A percentile compares a stretch with the other conserved stretches of the same genome.
Evolutionary conservation across 2,888 invertebrate genomes (phyloP).

Genomic region (Heteromurus nitidus): DNA sequence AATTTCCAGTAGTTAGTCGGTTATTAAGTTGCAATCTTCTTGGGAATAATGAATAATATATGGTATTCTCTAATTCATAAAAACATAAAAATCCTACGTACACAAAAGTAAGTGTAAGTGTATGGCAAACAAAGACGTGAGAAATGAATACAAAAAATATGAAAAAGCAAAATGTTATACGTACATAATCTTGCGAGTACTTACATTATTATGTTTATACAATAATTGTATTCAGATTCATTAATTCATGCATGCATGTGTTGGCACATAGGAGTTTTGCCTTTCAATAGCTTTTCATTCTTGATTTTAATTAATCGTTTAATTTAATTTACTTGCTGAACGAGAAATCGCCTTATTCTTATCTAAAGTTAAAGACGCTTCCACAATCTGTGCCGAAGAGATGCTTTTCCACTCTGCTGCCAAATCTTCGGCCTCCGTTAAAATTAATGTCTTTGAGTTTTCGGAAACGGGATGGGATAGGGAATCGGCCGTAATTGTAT

Average conservation of each 20-base stretch:
- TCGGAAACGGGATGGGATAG: not conserved
- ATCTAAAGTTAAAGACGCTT: constrained; percentile 30
- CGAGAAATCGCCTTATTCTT: constrained; percentile 29
- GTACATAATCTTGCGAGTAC: not conserved
- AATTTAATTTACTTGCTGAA: constrained; percentile 32
- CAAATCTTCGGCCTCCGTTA: constrained; percentile 19
- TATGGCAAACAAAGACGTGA: not conserved
- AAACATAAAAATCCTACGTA: too few species aligned
- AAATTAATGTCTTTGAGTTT: constrained; percentile 28
- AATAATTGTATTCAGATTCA: not conserved
- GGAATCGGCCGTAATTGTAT: constrained; percentile 2
- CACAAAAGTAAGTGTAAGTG: not conserved
- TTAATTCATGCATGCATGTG: not conserved
- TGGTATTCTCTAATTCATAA: too few species aligned
- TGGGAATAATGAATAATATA: too few species aligned
- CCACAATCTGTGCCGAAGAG: constrained; percentile 16
- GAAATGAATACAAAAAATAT: not conserved
- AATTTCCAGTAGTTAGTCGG: too few species aligned
- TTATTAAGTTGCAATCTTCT: too few species aligned
- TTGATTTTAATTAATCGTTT: not conserved
- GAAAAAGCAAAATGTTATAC: not conserved
- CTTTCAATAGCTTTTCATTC: not conserved
- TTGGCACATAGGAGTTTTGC: not conserved
- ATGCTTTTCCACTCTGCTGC: constrained; percentile 14
- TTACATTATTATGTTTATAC: not conserved